Evolutionary conservation across 2,888 invertebrate genomes (phyloP), one percentile per base, ranked within the genome.

Genomic region (Brachyptera putata): DNA sequence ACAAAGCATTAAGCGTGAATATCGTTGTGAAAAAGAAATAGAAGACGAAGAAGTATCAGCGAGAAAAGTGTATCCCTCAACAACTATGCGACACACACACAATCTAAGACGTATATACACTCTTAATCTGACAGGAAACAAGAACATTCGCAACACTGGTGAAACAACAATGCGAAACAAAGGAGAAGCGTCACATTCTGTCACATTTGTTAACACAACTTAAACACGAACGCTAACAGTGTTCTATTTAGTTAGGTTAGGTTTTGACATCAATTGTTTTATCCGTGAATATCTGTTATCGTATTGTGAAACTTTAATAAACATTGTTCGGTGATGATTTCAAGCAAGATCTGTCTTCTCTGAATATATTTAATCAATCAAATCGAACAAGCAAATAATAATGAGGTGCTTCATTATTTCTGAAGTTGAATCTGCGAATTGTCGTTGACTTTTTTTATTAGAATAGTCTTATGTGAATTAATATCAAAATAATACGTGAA

Each of bases 121-220:
- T n/a, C n/a, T n/a, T 53, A 53, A 53, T 53, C 53, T 53, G 53
- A 53, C 53, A 53, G 53, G 50, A 50, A 53, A 53, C 53, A 36
- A 22, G 53, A 21, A 21, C 18, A 24, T 22, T 30, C 34, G 53
- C 36, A 24, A 24, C 5, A 21, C 24, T 46, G 16, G 53, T 21
- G 30, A 53, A 53, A 53, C 34, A 53, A 53, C 53, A 16, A 18
- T 24, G 2, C 9, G 21, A 53, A 34, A 50, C 50, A 50, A 53
- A 53, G 22, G 53, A 34, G 9, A 3, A 46, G 22, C 34, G 53
- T 36, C 50, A 30, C 30, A 50, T 30, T 50, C 53, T 53, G 53
- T 53, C 53, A 53, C 53, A 53, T 53, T 53, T 53, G 53, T 53
- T n/a, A n/a, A n/a, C n/a, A n/a, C n/a, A n/a, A n/a, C n/a, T n/a